Percentiles rank a stretch among this genome's conserved stretches.
These are phyloP conservation scores for Drosophila elegans DNA, from an alignment of 1,140 invertebrate species.

Conservation along the genomic window DNA sequence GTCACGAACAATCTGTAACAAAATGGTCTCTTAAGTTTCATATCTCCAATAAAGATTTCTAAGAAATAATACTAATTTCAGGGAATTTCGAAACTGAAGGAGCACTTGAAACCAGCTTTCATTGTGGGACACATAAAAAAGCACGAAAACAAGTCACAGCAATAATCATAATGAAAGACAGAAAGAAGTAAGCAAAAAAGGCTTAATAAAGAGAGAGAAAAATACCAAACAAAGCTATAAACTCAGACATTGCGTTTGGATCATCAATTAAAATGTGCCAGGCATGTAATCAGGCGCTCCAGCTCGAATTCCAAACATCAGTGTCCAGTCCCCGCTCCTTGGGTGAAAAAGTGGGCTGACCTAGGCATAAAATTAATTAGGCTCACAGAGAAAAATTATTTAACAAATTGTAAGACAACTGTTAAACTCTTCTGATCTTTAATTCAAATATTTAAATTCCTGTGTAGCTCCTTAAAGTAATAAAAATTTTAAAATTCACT, in stretches of 20 bases:
- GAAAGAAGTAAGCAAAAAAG: conserved; percentile 36
- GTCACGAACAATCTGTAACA: too few relatives aligned
- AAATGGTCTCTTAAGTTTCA: background rate
- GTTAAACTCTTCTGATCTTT: too few relatives aligned
- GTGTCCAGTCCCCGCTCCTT: background rate
- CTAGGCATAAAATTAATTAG: conserved; percentile 47
- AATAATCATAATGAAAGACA: conserved; percentile 65
- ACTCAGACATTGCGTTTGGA: conserved; percentile 45
- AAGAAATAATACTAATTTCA: conserved; percentile 23
- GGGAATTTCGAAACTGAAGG: conserved; percentile 18
- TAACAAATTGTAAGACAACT: background rate
- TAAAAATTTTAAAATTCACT: too few relatives aligned
- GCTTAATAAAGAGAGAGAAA: conserved; percentile 15
- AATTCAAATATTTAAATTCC: too few relatives aligned
- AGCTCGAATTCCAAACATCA: conserved; percentile 42
- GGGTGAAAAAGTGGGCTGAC: conserved; percentile 45
- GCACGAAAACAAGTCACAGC: conserved; percentile 43
- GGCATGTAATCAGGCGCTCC: conserved; percentile 58
- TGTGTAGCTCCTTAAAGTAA: too few relatives aligned
- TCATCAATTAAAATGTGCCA: conserved; percentile 71
- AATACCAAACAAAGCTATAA: conserved; percentile 50
- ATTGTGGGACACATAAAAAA: conserved; percentile 24
- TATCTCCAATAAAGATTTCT: background rate
- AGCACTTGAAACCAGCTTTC: conserved; percentile 46
- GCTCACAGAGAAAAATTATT: conserved; percentile 12